Conservation (phyloP, 2,888 invertebrate genomes). For the Drosophila neotestacea region DNA sequence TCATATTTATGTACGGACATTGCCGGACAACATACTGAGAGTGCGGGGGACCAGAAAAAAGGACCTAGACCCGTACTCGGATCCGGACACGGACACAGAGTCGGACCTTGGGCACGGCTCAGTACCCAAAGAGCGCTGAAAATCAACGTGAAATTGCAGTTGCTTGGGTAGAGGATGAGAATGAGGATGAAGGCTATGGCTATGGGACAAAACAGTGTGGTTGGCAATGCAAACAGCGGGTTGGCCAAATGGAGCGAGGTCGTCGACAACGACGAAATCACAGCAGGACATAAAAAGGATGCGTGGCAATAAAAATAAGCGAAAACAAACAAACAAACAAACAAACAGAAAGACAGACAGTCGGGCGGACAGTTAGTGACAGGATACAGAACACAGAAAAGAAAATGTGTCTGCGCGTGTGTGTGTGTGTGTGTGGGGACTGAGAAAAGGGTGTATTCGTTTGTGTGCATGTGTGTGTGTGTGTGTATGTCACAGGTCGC, state of each 20-base stretch:
- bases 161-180: constrained; percentile 7
- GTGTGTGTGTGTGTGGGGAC: background rate
- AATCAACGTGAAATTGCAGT: constrained; percentile 55
- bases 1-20: constrained; percentile 78
- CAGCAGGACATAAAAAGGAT: constrained; percentile 72
- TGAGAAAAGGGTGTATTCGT: background rate
- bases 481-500: constrained; percentile 32
- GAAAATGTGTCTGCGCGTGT: background rate
- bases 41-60: constrained; percentile 14
- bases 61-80: background rate
- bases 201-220: constrained; percentile 57
- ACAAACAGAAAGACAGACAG: constrained; percentile 23
- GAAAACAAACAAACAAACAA: constrained; percentile 56
- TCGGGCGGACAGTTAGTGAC: constrained; percentile 32
- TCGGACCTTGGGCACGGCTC: background rate
- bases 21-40: constrained; percentile 30
- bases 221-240: constrained; percentile 55
- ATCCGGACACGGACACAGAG: background rate
- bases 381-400: constrained; percentile 15
- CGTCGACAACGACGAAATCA: constrained; percentile 56
- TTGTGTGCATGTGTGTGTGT: background rate
- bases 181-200: constrained; percentile 21
- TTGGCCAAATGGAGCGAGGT: constrained; percentile 39
- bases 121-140: constrained; percentile 29
- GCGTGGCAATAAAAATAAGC: constrained; percentile 72